Percentiles rank a stretch among this genome's conserved stretches.
These are phyloP conservation scores for Habroteleia sp. DNA, from an alignment of 2,888 invertebrate genomes.

Conservation along the genomic window DNA sequence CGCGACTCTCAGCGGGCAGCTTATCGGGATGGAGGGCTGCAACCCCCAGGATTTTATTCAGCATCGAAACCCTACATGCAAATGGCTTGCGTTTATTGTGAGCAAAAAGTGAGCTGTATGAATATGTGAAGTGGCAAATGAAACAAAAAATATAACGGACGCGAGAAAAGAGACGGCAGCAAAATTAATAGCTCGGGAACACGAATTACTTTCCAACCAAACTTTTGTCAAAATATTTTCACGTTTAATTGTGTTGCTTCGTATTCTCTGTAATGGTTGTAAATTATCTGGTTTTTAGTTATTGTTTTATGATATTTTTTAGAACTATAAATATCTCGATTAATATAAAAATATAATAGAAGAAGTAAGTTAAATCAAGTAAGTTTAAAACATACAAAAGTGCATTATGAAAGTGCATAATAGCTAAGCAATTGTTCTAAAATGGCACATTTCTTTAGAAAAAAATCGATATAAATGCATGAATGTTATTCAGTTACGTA, in stretches of 20 bases:
- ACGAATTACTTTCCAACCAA: conserved; percentile 31
- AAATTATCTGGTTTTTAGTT: background rate
- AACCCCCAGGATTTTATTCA: conserved; percentile 71
- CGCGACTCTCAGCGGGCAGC: conserved; percentile 76
- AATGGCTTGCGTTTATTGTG: conserved; percentile 78
- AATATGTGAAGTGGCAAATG: conserved; percentile 77
- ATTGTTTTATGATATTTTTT: background rate
- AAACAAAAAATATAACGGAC: conserved; percentile 66
- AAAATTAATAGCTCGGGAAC: conserved; percentile 37
- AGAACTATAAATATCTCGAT: too few relatives aligned
- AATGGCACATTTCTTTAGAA: too few relatives aligned
- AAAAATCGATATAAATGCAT: too few relatives aligned
- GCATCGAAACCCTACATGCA: conserved; percentile 74
- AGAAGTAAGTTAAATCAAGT: too few relatives aligned
- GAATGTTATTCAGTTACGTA: too few relatives aligned
- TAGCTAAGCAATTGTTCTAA: too few relatives aligned
- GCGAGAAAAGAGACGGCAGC: conserved; percentile 39
- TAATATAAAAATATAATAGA: too few relatives aligned
- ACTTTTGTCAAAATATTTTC: conserved; percentile 19
- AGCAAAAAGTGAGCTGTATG: conserved; percentile 75
- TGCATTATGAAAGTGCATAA: too few relatives aligned
- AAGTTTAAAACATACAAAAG: too few relatives aligned
- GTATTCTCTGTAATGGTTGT: too few relatives aligned
- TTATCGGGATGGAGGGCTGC: conserved; percentile 70
- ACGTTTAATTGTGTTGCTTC: conserved; percentile 38